Conservation (phyloP, 2,113 vertebrate species). For the Lucifuga dentata region DNA sequence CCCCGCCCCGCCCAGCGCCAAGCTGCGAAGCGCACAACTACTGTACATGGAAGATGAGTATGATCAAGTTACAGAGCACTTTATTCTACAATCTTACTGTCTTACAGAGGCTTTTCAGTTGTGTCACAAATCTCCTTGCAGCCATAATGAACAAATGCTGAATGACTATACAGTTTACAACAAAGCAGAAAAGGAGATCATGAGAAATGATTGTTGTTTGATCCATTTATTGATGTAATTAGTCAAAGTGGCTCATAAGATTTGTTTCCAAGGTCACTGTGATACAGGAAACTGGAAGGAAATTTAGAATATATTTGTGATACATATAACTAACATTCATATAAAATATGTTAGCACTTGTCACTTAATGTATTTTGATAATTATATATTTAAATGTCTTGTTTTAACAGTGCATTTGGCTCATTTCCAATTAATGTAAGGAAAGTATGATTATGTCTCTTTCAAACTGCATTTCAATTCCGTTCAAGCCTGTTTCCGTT, state of each 20-base stretch:
- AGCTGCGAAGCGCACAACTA: constrained; percentile 70
- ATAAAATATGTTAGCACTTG: not conserved
- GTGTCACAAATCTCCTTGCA: constrained; percentile 31
- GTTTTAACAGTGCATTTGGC: constrained; percentile 2
- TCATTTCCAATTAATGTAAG: not conserved
- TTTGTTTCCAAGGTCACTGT: constrained; percentile 18
- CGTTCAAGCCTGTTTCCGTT: no score
- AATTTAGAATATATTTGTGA: constrained; percentile 4
- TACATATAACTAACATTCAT: constrained; percentile 3
- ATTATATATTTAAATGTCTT: not conserved
- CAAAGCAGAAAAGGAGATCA: no score
- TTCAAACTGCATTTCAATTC: constrained; percentile 20
- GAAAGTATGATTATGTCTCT: no score
- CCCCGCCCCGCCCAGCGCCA: constrained; percentile 52
- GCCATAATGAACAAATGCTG: not conserved
- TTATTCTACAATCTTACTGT: constrained; percentile 71
- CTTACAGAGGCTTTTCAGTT: constrained; percentile 32
- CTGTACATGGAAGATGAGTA: constrained; percentile 56
- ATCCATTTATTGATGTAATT: no score
- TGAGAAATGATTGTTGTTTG: not conserved
- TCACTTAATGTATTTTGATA: no score
- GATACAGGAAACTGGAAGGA: not conserved
- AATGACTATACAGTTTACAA: no score
- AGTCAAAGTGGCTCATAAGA: constrained; percentile 11
- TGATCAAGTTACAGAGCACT: constrained; percentile 68